Evolutionary conservation across 2,888 invertebrate genomes (phyloP), one percentile per base, ranked within the genome.

Genomic region (Heterodera filipjevi): DNA sequence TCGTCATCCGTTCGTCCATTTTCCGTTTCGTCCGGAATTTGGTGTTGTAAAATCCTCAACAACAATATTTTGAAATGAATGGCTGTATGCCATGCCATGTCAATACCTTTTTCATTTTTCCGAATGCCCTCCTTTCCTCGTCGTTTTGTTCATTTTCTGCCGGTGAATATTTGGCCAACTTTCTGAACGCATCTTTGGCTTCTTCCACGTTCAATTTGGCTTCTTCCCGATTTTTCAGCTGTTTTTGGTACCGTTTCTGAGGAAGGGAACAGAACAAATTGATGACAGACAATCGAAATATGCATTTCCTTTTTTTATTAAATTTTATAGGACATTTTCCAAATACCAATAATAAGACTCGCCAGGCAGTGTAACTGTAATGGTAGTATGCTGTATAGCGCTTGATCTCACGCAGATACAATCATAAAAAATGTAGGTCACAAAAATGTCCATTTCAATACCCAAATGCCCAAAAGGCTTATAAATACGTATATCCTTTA

Each of bases 1-100:
- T 44, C 1, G n/a, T 72, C 16, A 84, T 78, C 59, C 76, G 74
- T 6, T 72, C 46, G 12, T 83, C 81, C 12, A 84, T 72, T 77
- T 5, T 83, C 84, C 30, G 72, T 22, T 19, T 82, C 79, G 3
- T 81, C 71, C 0, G 85, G 84, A 64, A 86, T 76, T 0, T 77
- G 32, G 1, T 74, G 32, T 16, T 81, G 59, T 49, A 49, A 85
- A 85, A n/a, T 66, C 71, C 82, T 81, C 46, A 70, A n/a, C n/a
- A n/a, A n/a, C n/a, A 81, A 64, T 14, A 44, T 10, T 27, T 14
- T 14, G n/a, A 19, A 76, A n/a, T 33, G 3, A 77, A 53, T 49
- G 19, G 12, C 3, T 3, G 32, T 19, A 32, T n/a, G 19, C 14
- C 44, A 35, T 66, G 12, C 27, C 49, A n/a, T 16, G 19, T 16